Conservation (phyloP, 2,113 vertebrate genomes). For the Bothrops jararaca region DNA sequence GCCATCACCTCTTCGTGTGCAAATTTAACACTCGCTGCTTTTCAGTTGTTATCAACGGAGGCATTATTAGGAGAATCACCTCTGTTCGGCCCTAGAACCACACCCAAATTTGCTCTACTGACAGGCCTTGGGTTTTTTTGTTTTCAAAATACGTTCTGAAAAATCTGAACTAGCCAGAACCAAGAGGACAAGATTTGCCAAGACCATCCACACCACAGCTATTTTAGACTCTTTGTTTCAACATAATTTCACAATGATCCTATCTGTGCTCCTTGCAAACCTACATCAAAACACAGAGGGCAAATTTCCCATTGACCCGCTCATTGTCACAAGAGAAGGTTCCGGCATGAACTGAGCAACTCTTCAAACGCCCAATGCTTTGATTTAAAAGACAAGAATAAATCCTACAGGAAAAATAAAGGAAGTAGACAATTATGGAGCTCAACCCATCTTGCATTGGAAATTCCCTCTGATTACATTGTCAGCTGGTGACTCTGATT, state of each 20-base stretch:
- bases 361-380: background rate
- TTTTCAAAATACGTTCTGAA: background rate
- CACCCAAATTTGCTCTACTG: background rate
- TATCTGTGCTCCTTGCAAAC: too few relatives aligned
- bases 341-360: background rate
- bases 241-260: background rate
- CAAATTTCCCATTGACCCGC: background rate
- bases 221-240: background rate
- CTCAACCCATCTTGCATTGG: background rate
- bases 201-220: background rate
- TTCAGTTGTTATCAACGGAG: background rate
- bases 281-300: background rate
- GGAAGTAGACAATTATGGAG: background rate
- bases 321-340: background rate
- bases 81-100: background rate
- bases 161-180: background rate
- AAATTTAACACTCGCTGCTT: background rate
- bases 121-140: background rate
- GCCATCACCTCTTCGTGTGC: background rate
- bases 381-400: background rate
- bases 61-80: background rate
- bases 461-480: background rate
- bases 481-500: too few relatives aligned
- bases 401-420: background rate
- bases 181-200: background rate